phyloP scores from a whole-genome alignment of 2,113 vertebrate genomes.

The Gallinago media region DNA sequence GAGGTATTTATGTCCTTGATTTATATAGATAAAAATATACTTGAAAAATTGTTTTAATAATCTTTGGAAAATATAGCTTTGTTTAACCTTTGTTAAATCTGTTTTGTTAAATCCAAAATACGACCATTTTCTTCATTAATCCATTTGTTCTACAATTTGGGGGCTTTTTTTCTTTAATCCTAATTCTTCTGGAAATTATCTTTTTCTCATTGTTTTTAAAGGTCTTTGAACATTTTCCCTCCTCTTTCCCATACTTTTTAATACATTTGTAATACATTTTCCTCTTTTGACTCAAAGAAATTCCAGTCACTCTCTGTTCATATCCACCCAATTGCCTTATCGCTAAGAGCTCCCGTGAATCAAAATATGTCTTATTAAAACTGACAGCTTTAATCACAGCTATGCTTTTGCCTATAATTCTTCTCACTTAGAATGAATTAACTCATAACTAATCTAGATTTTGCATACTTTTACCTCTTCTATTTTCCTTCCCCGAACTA shows the following conservation, averaged over 20 bases:
- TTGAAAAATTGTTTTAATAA: neutral
- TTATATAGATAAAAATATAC: neutral
- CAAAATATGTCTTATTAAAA: neutral
- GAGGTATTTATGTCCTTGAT: neutral
- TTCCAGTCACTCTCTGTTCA: neutral
- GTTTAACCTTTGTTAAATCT: neutral
- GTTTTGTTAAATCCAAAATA: neutral
- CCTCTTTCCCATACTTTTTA: neutral
- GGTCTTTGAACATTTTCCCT: neutral
- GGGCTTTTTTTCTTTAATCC: neutral
- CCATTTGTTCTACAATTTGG: neutral
- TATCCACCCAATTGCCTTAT: neutral
- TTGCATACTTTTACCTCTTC: neutral
- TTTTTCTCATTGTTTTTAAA: neutral
- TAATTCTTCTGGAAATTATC: neutral
- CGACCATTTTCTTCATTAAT: accelerated
- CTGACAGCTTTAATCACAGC: neutral
- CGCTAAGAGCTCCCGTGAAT: neutral
- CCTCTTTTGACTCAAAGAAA: neutral
- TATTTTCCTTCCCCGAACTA: neutral
- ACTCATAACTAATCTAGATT: neutral
- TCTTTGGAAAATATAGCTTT: neutral
- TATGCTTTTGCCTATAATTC: neutral
- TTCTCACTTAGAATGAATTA: neutral
- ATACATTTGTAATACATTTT: neutral